These are phyloP conservation scores for Bolborhynchus lineola DNA, from an alignment of 2,113 vertebrate genomes.

Conservation along the genomic window DNA sequence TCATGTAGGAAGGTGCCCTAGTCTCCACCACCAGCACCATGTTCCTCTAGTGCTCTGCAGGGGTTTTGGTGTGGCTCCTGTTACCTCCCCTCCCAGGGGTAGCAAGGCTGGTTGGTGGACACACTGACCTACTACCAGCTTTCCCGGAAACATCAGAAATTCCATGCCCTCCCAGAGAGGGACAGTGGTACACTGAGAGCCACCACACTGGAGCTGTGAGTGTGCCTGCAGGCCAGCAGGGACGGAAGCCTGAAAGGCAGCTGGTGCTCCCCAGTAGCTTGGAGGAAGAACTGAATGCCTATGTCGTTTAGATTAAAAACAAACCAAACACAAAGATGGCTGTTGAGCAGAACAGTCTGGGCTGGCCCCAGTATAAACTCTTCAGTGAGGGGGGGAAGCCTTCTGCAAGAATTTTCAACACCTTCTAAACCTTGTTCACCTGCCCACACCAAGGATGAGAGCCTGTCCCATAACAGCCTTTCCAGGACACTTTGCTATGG, in stretches of 20 bases:
- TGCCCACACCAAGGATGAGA: fast-evolving
- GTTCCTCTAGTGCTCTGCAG: background rate
- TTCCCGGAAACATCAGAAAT: background rate
- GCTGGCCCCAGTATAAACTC: background rate
- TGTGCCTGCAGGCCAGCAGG: background rate
- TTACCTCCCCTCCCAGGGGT: background rate
- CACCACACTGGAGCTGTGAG: background rate
- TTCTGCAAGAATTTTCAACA: background rate
- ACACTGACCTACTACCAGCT: background rate
- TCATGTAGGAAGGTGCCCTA: background rate
- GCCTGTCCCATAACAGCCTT: background rate
- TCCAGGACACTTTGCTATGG: background rate
- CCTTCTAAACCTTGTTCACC: background rate
- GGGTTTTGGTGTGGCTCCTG: background rate
- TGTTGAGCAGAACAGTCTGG: background rate
- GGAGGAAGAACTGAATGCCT: background rate
- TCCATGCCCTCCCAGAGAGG: background rate
- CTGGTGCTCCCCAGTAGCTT: background rate
- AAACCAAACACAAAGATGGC: background rate
- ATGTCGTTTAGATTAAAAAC: background rate
- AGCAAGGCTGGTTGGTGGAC: background rate
- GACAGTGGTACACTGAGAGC: background rate
- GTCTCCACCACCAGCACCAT: background rate
- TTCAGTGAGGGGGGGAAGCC: background rate
- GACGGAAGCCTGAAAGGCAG: background rate